A percentile compares a stretch with the other conserved stretches of the same genome.
Evolutionary conservation across 2,113 vertebrate species (phyloP).

Genomic region (Trachemys scripta): DNA sequence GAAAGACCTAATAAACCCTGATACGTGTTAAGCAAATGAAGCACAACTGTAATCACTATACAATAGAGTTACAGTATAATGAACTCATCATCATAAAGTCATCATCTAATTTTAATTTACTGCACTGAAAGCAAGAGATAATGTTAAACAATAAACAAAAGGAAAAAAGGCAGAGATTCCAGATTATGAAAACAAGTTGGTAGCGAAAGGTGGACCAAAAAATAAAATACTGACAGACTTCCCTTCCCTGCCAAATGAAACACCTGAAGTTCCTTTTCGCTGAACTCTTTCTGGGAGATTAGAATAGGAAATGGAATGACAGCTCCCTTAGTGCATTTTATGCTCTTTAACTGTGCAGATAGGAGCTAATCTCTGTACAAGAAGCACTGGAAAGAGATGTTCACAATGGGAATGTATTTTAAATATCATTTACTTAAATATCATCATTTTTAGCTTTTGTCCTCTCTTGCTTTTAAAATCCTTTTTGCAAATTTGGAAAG

Average conservation of each 20-base stretch:
- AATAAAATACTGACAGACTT: neutral
- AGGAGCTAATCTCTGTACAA: neutral
- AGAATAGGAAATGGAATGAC: neutral
- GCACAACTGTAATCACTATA: constrained; percentile 61
- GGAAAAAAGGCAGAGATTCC: constrained; percentile 9
- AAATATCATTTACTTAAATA: neutral
- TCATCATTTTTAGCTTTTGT: neutral
- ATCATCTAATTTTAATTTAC: constrained; percentile 50
- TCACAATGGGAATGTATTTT: neutral
- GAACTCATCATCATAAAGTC: constrained; percentile 63
- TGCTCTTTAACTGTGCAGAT: neutral
- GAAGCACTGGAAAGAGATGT: neutral
- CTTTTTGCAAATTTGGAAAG: neutral
- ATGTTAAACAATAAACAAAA: constrained; percentile 63
- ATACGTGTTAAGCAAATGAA: constrained; percentile 55
- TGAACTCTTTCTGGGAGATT: neutral
- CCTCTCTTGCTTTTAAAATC: neutral
- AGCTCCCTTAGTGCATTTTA: neutral
- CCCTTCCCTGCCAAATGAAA: rapidly evolving
- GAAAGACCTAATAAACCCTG: constrained; percentile 52
- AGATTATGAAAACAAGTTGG: neutral
- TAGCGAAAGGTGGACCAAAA: neutral
- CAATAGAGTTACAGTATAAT: constrained; percentile 51
- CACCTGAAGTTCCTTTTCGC: neutral
- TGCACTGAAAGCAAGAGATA: constrained; percentile 59